phyloP scores from a whole-genome alignment of 1,140 invertebrate species.

The Drosophila nigromelanica region DNA sequence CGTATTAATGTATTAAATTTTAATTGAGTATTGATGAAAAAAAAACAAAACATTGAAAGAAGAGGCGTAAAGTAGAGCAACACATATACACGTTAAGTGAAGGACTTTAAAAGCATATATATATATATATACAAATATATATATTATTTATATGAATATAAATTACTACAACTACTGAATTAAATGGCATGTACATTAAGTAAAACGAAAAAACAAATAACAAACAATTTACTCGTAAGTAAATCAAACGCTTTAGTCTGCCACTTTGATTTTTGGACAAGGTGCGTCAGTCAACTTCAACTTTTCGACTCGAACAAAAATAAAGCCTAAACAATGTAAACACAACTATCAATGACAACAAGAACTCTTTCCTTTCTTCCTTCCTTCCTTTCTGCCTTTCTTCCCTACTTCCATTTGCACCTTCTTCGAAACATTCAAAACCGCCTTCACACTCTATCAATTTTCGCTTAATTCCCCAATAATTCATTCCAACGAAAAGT shows the following conservation, averaged over 20 bases:
- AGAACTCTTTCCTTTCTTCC: conserved; percentile 27
- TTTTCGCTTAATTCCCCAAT: conserved; percentile 38
- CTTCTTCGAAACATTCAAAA: conserved; percentile 23
- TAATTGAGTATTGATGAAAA: conserved; percentile 33
- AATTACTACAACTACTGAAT: conserved; percentile 56
- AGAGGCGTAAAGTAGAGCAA: conserved; percentile 30
- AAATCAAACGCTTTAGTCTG: conserved; percentile 81
- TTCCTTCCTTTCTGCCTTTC: conserved; percentile 15
- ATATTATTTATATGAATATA: conserved; percentile 69
- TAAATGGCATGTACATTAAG: conserved; percentile 72
- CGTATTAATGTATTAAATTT: conserved; percentile 45
- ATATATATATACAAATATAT: conserved; percentile 50
- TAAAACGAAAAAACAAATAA: conserved; percentile 58
- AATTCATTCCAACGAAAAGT: conserved; percentile 31
- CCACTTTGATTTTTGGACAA: conserved; percentile 82
- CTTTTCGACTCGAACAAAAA: conserved; percentile 53
- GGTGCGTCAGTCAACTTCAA: conserved; percentile 70
- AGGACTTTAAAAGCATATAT: conserved; percentile 49
- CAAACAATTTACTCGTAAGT: conserved; percentile 67
- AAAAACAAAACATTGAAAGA: conserved; percentile 14
- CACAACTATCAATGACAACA: conserved; percentile 42
- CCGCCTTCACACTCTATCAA: conserved; percentile 11
- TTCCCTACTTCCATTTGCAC: conserved; percentile 53
- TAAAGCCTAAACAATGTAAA: conserved; percentile 21
- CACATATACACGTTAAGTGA: conserved; percentile 42